Base-by-base conservation (phyloP, 2,797 vertebrate species). In the Platyrinchus mystaceus region DNA sequence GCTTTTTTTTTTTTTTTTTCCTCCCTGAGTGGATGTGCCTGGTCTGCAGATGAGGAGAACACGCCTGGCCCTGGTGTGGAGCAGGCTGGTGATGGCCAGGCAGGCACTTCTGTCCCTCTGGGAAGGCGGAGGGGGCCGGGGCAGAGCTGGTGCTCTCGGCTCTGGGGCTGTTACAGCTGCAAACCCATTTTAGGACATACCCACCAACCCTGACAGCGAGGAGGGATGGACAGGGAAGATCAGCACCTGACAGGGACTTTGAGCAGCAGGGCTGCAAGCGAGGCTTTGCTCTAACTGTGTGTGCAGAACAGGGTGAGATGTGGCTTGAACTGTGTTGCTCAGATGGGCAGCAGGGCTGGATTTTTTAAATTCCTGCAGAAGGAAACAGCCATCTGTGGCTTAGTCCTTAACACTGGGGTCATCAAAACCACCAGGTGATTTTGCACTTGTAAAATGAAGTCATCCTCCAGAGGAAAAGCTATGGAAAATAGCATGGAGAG, bases 11-110 rank as follows among this genome's bases (percentile, higher is more conserved):
- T 94, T 88, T 92, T 88, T 90, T 78, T 78, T 91, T 94, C 85
- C 94, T 95, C 84, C 68, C 71, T 7, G 84, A 84, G 90, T 94
- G 95, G 86, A 94, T 95, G 87, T 94, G 93, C 86, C 94, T 90
- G 89, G 53, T 92, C 78, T 94, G 84, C 77, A 95, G 95, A 94
- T 94, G 19, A 96, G 85, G 95, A 90, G 94, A 94, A 86, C 81
- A 84, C 0, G 55, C 67, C 44, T 6, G 46, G 91, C 84, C 76
- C 16, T 37, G 84, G 68, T 32, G 67, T 11, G 77, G 7, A 37
- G 53, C 9, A 0, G 10, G 44, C 49, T 71, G 93, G 76, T 84
- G 76, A 22, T 58, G 92, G 70, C 93, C 93, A 95, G 81, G 13
- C 80, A 44, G 89, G 30, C 53, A 1, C 36, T 49, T 30, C 62